Base-by-base conservation (phyloP, 2,113 vertebrate species). In the Ceratotherium simum region DNA sequence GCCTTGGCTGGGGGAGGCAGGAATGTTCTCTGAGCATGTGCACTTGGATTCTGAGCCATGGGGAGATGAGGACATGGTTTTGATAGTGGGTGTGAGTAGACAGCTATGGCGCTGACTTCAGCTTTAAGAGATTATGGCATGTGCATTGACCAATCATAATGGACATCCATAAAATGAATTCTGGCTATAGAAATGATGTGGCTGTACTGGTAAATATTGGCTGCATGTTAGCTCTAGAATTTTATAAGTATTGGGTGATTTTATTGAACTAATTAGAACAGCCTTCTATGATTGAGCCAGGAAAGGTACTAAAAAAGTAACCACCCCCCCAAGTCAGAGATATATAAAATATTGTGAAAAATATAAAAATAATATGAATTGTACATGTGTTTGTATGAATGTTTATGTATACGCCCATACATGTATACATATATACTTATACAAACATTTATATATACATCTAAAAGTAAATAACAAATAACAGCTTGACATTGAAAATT, bases 231-330 rank as follows among this genome's bases (percentile, higher is more conserved):
- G n/a, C 14, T 79, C 31, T 86, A n/a, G 8, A 64, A 51, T 69
- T 79, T 54, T 84, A 27, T 18, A 78, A 92, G 46, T 88, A 76
- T 2, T 88, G 17, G 27, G 27, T 80, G 27, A 70, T 75, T 73
- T 90, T 69, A 95, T 36, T 79, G 46, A 90, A 72, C 11, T 54
- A 90, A 82, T 90, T 81, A 29, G 23, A 86, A 79, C 39, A 73
- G 20, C 56, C 13, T 58, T 90, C 79, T 65, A 78, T 58, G 16
- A 94, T 56, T 12, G 6, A 94, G 5, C 12, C 56, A 62, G 21
- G 36, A 87, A 93, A 85, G 25, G 23, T 64, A 70, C 36, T 90
- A 85, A 58, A 94, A 87, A 46, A 69, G 39, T 70, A 42, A 42
- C 42, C 42, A 70, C 2, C 3, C 20, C 27, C 14, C 0, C 16